Evolutionary conservation across 1,140 invertebrate species (phyloP).

Genomic region (Dendroctonus ponderosae): DNA sequence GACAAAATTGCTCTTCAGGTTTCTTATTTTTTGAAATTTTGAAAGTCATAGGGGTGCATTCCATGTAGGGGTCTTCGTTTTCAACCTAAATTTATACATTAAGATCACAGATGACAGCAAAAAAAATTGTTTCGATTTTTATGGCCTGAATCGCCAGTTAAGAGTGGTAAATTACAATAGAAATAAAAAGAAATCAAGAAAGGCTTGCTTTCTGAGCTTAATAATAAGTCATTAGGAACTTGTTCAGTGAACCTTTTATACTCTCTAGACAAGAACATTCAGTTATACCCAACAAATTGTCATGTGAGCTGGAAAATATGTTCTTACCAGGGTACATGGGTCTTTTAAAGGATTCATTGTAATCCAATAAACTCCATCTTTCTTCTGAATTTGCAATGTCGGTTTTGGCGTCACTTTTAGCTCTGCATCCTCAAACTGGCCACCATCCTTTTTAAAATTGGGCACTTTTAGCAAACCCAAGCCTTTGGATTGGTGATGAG

Average conservation of each 20-base stretch:
- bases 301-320: not conserved
- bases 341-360: conserved; percentile 59
- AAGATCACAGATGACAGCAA: not conserved
- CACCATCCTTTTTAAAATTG: conserved; percentile 25
- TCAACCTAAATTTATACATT: conserved; percentile 32
- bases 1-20: conserved; percentile 35
- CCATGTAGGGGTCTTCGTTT: conserved; percentile 59
- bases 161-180: too few relatives aligned
- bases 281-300: not conserved
- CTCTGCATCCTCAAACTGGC: conserved; percentile 26
- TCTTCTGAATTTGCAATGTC: conserved; percentile 57
- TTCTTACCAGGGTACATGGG: conserved; percentile 49
- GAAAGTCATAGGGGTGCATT: conserved; percentile 58
- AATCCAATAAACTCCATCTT: conserved; percentile 57
- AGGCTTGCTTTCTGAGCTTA: too few relatives aligned
- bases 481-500: conserved; percentile 50
- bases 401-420: conserved; percentile 55
- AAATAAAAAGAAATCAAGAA: too few relatives aligned
- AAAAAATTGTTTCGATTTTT: not conserved
- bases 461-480: conserved; percentile 40
- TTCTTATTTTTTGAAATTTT: conserved; percentile 56
- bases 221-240: too few relatives aligned
- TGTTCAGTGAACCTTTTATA: too few relatives aligned
- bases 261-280: not conserved
- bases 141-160: too few relatives aligned